Evolutionary conservation across 2,888 invertebrate species (phyloP).

Genomic region (Drosophila seclusa): DNA sequence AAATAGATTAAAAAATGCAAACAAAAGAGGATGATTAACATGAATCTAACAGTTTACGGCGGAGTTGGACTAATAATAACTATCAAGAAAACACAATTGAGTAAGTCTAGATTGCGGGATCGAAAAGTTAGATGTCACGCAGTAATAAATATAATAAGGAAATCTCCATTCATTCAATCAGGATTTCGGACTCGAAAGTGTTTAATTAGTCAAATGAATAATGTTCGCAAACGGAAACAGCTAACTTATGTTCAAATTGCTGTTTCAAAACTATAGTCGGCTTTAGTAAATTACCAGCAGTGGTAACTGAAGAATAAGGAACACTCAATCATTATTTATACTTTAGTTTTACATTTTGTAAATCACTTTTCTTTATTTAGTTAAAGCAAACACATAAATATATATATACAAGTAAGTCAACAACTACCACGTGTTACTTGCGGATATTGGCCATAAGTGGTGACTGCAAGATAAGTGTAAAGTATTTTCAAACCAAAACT

Average conservation of each 20-base stretch:
- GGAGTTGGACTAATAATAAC: background rate
- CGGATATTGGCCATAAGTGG: slow-evolving; percentile 10
- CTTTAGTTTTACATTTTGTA: background rate
- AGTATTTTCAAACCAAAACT: background rate
- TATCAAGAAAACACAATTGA: background rate
- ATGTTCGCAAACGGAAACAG: background rate
- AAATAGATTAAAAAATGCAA: background rate
- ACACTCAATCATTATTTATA: background rate
- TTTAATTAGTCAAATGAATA: background rate
- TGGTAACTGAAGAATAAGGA: background rate
- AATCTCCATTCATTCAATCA: background rate
- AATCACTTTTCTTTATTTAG: background rate
- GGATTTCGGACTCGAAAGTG: background rate
- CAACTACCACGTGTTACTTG: background rate
- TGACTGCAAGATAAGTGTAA: background rate
- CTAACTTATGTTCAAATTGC: background rate
- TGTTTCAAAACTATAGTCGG: background rate
- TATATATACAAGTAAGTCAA: background rate
- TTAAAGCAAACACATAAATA: background rate
- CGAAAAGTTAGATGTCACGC: background rate
- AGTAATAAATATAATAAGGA: background rate
- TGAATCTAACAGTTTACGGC: background rate
- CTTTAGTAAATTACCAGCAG: background rate
- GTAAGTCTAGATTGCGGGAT: background rate
- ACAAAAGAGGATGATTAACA: background rate